phyloP scores from a whole-genome alignment of 1,140 invertebrate species.

The Orius insidiosus region DNA sequence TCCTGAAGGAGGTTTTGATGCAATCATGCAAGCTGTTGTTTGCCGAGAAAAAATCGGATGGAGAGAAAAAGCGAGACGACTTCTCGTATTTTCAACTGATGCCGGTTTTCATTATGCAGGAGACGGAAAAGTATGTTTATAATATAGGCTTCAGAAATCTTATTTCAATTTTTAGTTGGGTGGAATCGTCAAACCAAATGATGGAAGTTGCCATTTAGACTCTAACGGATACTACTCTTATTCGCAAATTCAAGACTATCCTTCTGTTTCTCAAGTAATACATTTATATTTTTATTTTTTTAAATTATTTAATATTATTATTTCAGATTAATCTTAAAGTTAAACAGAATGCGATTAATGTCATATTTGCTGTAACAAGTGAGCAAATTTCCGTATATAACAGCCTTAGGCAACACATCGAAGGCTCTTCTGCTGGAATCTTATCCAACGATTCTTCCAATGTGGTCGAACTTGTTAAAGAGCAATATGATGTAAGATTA shows the following conservation, averaged over 20 bases:
- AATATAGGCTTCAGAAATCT: no score
- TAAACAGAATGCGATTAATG: slow-evolving; percentile 84
- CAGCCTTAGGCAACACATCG: slow-evolving; percentile 56
- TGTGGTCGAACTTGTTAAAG: slow-evolving; percentile 75
- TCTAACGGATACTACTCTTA: slow-evolving; percentile 38
- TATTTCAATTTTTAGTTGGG: slow-evolving; percentile 33
- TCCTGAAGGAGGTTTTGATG: slow-evolving; percentile 97
- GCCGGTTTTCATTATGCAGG: slow-evolving; percentile 96
- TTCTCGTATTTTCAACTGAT: slow-evolving; percentile 95
- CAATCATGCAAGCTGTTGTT: slow-evolving; percentile 95
- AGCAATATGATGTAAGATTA: slow-evolving; percentile 68
- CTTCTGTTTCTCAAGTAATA: slow-evolving; percentile 82
- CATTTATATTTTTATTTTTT: no score
- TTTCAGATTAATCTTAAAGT: slow-evolving; percentile 61
- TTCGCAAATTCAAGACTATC: slow-evolving; percentile 73
- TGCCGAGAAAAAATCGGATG: slow-evolving; percentile 76
- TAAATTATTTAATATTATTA: slow-evolving; percentile 10
- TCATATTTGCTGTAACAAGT: slow-evolving; percentile 94
- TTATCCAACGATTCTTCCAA: slow-evolving; percentile 81
- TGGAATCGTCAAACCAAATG: slow-evolving; percentile 54
- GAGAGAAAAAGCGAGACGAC: slow-evolving; percentile 75
- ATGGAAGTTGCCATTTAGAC: slow-evolving; percentile 48
- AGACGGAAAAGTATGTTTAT: slow-evolving; percentile 65
- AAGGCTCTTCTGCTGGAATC: slow-evolving; percentile 68
- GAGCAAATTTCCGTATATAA: slow-evolving; percentile 72